phyloP scores from a whole-genome alignment of 2,797 vertebrate genomes.

The Myotis myotis region DNA sequence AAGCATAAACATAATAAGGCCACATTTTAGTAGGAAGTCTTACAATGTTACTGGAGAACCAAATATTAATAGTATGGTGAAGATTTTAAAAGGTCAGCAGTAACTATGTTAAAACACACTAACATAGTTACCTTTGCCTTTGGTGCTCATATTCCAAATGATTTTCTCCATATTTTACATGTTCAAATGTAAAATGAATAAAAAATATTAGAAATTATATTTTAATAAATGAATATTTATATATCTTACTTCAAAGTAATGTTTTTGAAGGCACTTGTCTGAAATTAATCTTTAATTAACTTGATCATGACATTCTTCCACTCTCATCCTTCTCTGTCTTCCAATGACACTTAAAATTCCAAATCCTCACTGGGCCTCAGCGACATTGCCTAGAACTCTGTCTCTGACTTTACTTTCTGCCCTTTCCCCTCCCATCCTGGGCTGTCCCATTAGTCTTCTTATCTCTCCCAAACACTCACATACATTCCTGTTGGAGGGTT shows the following conservation, averaged over 20 bases:
- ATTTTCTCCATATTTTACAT: neutral
- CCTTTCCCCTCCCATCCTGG: neutral
- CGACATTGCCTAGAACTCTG: neutral
- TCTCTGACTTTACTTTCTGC: neutral
- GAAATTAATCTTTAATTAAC: neutral
- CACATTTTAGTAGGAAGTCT: neutral
- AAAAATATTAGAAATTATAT: neutral
- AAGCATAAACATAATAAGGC: neutral
- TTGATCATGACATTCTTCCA: neutral
- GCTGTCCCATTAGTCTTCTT: neutral
- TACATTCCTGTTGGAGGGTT: neutral
- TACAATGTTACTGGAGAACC: neutral
- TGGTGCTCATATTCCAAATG: neutral
- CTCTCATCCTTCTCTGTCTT: neutral
- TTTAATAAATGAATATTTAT: neutral
- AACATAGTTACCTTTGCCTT: neutral
- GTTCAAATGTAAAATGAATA: neutral
- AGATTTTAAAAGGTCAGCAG: neutral
- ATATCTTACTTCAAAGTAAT: neutral
- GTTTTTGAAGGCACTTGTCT: neutral
- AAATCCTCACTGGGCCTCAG: neutral
- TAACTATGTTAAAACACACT: neutral
- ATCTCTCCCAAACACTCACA: neutral
- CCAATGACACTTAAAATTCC: neutral
- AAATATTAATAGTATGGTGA: neutral